Percentiles rank a stretch among this genome's conserved stretches.
phyloP scores from a whole-genome alignment of 37 sponge, comb jelly and placozoan species.

The Bolinopsis microptera region DNA sequence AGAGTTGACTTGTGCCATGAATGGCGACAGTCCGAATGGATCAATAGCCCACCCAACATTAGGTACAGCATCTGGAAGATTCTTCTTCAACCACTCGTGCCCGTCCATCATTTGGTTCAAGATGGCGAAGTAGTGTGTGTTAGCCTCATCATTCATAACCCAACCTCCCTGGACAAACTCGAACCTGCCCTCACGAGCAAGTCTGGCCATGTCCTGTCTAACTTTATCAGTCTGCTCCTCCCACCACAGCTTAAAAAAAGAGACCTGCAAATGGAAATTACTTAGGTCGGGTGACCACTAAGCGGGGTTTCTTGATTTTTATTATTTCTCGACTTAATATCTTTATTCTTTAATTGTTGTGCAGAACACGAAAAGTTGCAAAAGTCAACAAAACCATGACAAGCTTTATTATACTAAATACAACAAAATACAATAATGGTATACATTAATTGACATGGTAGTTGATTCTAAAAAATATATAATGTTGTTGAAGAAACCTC shows the following conservation, averaged over 20 bases:
- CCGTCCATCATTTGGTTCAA: constrained; percentile 93
- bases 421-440: no score
- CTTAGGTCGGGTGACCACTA: no score
- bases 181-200: constrained; percentile 75
- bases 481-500: no score
- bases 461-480: no score
- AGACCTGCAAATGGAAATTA: no score
- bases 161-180: constrained; percentile 98
- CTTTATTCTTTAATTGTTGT: no score
- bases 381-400: no score
- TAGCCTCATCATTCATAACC: constrained; percentile 99
- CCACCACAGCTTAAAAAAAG: constrained; percentile 59
- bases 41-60: constrained; percentile 87
- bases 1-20: constrained; percentile 86
- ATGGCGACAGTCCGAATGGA: constrained; percentile 93
- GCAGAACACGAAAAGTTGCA: no score
- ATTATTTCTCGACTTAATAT: no score
- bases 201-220: not conserved
- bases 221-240: constrained; percentile 17
- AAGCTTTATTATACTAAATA: no score
- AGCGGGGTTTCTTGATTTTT: no score
- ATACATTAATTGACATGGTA: no score
- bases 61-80: constrained; percentile 79
- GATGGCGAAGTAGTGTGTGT: constrained; percentile 96
- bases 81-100: constrained; percentile 82